Conservation (phyloP, 1,140 invertebrate genomes). For the Drosophila eugracilis region DNA sequence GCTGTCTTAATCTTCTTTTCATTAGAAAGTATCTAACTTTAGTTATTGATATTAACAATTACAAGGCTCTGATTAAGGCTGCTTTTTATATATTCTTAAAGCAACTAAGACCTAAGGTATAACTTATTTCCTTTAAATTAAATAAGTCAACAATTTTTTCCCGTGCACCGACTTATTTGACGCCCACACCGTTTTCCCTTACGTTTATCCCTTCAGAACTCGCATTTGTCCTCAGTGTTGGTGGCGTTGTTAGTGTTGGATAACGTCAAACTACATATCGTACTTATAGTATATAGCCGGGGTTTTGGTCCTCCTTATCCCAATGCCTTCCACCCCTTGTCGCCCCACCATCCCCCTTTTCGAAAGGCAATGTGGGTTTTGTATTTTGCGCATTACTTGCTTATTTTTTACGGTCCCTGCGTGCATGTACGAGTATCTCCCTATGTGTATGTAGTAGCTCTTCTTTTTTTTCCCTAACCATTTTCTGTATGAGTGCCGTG, state of each 20-base stretch:
- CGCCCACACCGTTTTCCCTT: background rate
- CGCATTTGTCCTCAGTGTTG: conserved; percentile 48
- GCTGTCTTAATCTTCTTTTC: too few relatives aligned
- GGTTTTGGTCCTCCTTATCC: conserved; percentile 13
- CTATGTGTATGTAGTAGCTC: background rate
- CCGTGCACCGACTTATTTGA: background rate
- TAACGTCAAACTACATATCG: conserved; percentile 70
- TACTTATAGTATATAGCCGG: conserved; percentile 42
- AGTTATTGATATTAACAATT: too few relatives aligned
- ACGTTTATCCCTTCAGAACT: conserved; percentile 33
- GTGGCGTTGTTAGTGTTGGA: conserved; percentile 61
- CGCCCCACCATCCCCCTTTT: background rate
- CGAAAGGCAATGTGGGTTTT: conserved; percentile 58
- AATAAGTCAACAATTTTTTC: background rate
- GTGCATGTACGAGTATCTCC: conserved; percentile 6
- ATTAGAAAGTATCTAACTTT: too few relatives aligned
- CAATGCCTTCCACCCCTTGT: background rate
- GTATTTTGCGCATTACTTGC: conserved; percentile 73
- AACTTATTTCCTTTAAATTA: too few relatives aligned
- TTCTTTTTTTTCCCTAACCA: background rate
- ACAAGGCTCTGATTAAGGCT: too few relatives aligned
- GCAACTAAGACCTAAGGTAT: too few relatives aligned
- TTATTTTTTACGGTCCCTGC: conserved; percentile 48
- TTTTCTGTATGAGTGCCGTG: background rate
- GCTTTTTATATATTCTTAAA: too few relatives aligned